Evolutionary conservation across 35 echinoderm and acorn worm species (phyloP), one percentile per base, ranked within the genome.

Genomic region (Strongylocentrotus purpuratus): DNA sequence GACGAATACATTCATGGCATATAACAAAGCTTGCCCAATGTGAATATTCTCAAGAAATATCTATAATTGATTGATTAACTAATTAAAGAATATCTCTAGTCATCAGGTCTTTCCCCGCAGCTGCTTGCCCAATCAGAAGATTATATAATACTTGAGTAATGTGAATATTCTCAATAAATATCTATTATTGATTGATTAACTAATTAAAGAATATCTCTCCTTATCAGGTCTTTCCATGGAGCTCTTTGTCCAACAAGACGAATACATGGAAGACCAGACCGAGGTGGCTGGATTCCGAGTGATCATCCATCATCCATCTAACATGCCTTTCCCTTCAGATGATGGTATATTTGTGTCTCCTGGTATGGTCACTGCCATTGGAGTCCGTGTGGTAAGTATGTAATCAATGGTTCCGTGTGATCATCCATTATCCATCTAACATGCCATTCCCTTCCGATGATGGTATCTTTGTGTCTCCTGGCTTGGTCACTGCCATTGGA

Each of bases 401-500:
- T 3, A 41, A 41, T 1, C 35, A n/a, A n/a, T n/a, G n/a, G n/a
- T 91, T 97, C 46, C n/a, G 91, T 22, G 48, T 99, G 4, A 95
- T 97, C 14, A 87, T 99, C 33, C 95, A 97, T 47, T 88, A 96
- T n/a, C 94, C 88, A 8, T 86, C 92, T 61, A 93, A 45, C 31
- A 96, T 99, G 95, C 97, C 97, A 0, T 96, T 99, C 28, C 96
- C 97, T 7, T 95, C 96, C 15, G 97, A 99, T 78, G 95, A 99
- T 28, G 96, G 97, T 31, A 94, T 97, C 18, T 88, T 86, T 33
- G 88, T 99, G 71, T 95, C 96, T n/a, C 95, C 97, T 0, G 97
- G 97, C 4, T 88, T 94, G 14, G 48, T 92, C 33, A 97, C 97
- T 8, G 94, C 95, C 32, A 95, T 99, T 31, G 94, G 94, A 25